Percentiles rank a stretch among this genome's conserved stretches.
Conservation (phyloP, 2,797 vertebrate species). For the Moxostoma hubbsi region DNA sequence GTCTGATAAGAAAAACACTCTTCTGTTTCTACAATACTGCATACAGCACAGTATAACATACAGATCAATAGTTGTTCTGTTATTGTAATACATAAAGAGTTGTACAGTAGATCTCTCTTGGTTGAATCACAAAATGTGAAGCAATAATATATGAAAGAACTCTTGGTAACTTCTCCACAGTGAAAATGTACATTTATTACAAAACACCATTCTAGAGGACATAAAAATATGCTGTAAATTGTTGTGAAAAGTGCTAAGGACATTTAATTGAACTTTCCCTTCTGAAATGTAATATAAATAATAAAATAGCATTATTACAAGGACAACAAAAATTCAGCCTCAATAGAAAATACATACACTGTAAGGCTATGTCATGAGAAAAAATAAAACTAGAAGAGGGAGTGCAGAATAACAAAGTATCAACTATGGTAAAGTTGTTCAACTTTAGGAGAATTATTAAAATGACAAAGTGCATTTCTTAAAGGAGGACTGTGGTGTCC, state of each 20-base stretch:
- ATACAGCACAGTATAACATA: not conserved
- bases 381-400: not conserved
- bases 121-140: not conserved
- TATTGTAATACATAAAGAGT: not conserved
- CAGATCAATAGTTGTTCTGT: not conserved
- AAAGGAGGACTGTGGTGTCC: not conserved
- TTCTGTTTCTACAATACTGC: not conserved
- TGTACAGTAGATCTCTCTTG: not conserved
- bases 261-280: not conserved
- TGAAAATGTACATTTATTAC: constrained; percentile 39
- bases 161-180: constrained; percentile 39
- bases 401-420: not conserved
- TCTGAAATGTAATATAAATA: constrained; percentile 33
- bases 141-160: not conserved
- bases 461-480: constrained; percentile 25
- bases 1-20: not conserved
- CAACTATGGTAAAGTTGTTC: not conserved
- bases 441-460: not conserved
- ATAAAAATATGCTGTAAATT: constrained; percentile 7
- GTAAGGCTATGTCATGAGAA: not conserved
- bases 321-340: not conserved
- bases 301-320: constrained; percentile 15
- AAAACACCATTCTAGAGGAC: not conserved
- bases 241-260: constrained; percentile 28
- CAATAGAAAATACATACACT: not conserved